A percentile compares a stretch with the other conserved stretches of the same genome.
phyloP scores from a whole-genome alignment of 2,797 vertebrate species.

The Scolopax rusticola region DNA sequence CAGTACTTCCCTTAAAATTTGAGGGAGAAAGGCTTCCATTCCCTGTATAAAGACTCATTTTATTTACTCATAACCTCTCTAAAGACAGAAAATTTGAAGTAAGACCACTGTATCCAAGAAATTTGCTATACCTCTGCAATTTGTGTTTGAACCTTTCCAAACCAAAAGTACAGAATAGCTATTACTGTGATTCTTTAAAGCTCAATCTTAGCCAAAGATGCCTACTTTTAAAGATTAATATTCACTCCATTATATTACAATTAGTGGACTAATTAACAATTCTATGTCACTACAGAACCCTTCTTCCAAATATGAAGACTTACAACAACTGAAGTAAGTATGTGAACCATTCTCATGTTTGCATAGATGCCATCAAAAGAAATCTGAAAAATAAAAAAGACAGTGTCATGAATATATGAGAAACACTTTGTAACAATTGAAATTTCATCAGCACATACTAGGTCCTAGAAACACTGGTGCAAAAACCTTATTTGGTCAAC shows the following conservation, averaged over 20 bases:
- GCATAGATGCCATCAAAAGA: conserved; percentile 98
- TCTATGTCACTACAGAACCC: not conserved
- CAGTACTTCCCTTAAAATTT: not conserved
- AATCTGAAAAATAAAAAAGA: conserved; percentile 82
- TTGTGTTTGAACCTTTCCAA: not conserved
- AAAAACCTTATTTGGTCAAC: not conserved
- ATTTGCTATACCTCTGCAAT: not conserved
- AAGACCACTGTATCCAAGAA: not conserved
- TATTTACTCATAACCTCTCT: not conserved
- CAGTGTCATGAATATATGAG: not conserved
- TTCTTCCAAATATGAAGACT: conserved; percentile 71
- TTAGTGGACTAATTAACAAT: not conserved
- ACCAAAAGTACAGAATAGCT: not conserved
- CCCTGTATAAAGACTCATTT: not conserved
- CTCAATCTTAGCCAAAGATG: not conserved
- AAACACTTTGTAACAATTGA: not conserved
- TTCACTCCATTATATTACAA: not conserved
- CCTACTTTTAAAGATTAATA: not conserved
- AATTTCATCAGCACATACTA: not conserved
- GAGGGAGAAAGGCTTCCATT: not conserved
- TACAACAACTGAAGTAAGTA: conserved; percentile 99
- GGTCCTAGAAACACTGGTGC: not conserved
- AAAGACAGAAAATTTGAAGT: not conserved
- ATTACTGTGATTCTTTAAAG: not conserved
- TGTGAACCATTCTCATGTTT: conserved; percentile 99